Evolutionary conservation across 1,140 invertebrate genomes (phyloP).

Genomic region (Catajapyx aquilonaris): DNA sequence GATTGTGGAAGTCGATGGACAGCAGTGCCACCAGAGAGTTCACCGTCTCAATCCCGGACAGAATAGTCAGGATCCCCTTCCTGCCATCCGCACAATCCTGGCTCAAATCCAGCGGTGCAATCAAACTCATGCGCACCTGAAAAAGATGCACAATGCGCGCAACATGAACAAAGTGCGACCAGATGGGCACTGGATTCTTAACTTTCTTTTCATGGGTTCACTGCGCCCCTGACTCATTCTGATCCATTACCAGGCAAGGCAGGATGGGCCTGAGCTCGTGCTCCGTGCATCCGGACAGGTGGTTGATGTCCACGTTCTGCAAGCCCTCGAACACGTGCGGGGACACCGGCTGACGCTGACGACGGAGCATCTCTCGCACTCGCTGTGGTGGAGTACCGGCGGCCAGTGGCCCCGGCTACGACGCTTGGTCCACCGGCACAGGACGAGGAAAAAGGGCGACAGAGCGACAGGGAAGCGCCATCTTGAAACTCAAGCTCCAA

Average conservation of each 20-base stretch:
- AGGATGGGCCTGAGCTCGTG: constrained; percentile 67
- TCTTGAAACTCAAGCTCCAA: too few relatives aligned
- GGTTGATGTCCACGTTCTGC: constrained; percentile 52
- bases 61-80: constrained; percentile 65
- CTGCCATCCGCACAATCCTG: constrained; percentile 58
- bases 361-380: not conserved
- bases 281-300: constrained; percentile 40
- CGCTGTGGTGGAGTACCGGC: too few relatives aligned
- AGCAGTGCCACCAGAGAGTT: constrained; percentile 83
- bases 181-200: too few relatives aligned
- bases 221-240: too few relatives aligned
- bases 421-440: too few relatives aligned
- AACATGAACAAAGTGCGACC: constrained; percentile 9
- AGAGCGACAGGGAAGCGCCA: too few relatives aligned
- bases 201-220: too few relatives aligned
- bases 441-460: too few relatives aligned
- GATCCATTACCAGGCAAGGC: constrained; percentile 74
- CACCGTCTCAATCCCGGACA: constrained; percentile 79
- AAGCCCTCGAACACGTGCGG: constrained; percentile 49
- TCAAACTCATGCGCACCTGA: constrained; percentile 61
- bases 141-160: constrained; percentile 7
- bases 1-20: constrained; percentile 80
- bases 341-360: constrained; percentile 20
- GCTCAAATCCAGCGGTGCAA: constrained; percentile 66
- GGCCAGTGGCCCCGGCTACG: too few relatives aligned